Evolutionary conservation across 2,888 invertebrate genomes (phyloP).

Genomic region (Ophioninae sp.): DNA sequence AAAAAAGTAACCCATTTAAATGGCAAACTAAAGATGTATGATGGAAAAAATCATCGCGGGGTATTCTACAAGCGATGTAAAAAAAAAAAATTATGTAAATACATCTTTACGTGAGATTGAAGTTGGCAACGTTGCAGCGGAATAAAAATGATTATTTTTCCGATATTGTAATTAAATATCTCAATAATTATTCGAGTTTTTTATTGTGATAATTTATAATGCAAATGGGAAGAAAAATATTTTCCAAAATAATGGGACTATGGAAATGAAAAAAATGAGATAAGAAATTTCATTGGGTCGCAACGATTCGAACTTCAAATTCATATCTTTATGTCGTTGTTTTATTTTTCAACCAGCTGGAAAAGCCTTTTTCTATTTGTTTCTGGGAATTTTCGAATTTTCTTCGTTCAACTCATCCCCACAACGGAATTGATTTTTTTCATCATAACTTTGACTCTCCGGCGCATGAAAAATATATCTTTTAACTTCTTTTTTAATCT

Average conservation of each 20-base stretch:
- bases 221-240: too few species aligned
- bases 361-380: background rate
- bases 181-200: too few species aligned
- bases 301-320: too few species aligned
- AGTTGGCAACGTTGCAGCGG: too few species aligned
- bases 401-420: background rate
- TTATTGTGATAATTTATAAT: too few species aligned
- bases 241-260: too few species aligned
- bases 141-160: too few species aligned
- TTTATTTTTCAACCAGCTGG: background rate
- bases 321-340: background rate
- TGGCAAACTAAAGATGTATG: constrained; percentile 16
- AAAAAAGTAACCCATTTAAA: constrained; percentile 10
- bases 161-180: too few species aligned
- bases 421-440: background rate
- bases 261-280: too few species aligned
- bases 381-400: background rate
- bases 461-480: background rate
- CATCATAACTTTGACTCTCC: background rate
- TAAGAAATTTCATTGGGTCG: too few species aligned
- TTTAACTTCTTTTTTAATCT: background rate
- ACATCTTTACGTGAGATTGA: too few species aligned
- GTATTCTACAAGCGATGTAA: background rate
- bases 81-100: too few species aligned
- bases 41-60: constrained; percentile 27